Base-by-base conservation (phyloP, 2,113 vertebrate species). In the Jaculus jaculus region DNA sequence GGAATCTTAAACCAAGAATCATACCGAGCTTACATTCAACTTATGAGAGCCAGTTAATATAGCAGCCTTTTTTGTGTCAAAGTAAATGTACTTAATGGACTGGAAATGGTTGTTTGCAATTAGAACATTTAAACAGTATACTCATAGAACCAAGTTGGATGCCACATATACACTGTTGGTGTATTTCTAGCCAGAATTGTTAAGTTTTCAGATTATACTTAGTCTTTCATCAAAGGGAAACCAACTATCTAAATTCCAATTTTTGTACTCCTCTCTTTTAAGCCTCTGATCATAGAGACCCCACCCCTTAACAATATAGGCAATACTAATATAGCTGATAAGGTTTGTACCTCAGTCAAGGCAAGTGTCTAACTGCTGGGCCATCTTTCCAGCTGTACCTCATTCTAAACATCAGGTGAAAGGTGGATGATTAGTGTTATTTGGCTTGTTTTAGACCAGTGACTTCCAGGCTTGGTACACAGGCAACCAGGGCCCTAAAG, bases 1-100 rank as follows among this genome's bases (percentile, higher is more conserved):
- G 90, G 96, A 96, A 95, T 97, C 96, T 94, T 86, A 96, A 95
- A 95, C 90, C 80, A 77, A 54, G 74, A 84, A 96, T 95, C 94
- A 72, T 88, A n/a, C 83, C 61, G 80, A 82, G 86, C 75, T 93
- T 96, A 94, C 61, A 63, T 91, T 93, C 79, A 86, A 54, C 39
- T 94, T 93, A 71, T 92, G 69, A 73, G 80, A 95, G 88, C 90
- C 86, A 84, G 88, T 93, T 94, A 87, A 84, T 96, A 93, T 75
- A 92, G 77, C 79, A 94, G 30, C 90, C 79, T 85, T 96, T 96
- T 84, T 26, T 95, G 66, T 96, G 95, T 97, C 95, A 90, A 87
- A 94, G 86, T 94, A 92, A 96, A 88, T 97, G 87, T 95, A 96
- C 91, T 86, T 97, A 96, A 94, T 96, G 96, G 86, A 84, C 92